phyloP scores from a whole-genome alignment of 2,888 invertebrate species.

The Chymomyza amoena region DNA sequence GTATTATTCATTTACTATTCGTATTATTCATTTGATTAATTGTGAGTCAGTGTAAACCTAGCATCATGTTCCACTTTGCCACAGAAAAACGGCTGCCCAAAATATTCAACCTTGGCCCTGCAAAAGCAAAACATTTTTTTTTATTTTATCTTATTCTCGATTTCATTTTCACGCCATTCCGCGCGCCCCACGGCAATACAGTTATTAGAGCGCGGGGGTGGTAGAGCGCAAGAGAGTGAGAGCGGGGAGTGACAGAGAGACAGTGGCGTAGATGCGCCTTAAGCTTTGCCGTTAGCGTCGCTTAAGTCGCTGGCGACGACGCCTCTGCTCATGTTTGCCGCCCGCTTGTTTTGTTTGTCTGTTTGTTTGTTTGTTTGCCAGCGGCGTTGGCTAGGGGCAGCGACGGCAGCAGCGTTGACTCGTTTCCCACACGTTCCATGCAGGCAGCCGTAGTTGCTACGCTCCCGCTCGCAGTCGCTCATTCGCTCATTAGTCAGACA shows the following conservation, averaged over 20 bases:
- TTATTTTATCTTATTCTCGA: not conserved
- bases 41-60: no score
- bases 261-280: slow-evolving; percentile 1
- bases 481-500: slow-evolving; percentile 29
- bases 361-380: slow-evolving; percentile 49
- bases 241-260: no score
- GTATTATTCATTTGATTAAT: no score
- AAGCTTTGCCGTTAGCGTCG: slow-evolving; percentile 24
- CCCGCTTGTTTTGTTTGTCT: slow-evolving; percentile 48
- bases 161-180: slow-evolving; percentile 1
- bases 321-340: slow-evolving; percentile 48
- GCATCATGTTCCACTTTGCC: not conserved
- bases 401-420: slow-evolving; percentile 18
- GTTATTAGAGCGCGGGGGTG: not conserved
- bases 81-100: not conserved
- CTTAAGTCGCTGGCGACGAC: slow-evolving; percentile 27
- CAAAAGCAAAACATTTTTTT: not conserved
- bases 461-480: not conserved
- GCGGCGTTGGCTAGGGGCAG: not conserved
- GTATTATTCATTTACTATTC: no score
- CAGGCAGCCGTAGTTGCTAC: slow-evolving; percentile 19
- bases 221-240: no score
- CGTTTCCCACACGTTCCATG: slow-evolving; percentile 46
- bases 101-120: not conserved
- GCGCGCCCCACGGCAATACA: not conserved